A percentile compares a stretch with the other conserved stretches of the same genome.
Evolutionary conservation across 2,888 invertebrate genomes (phyloP).

Genomic region (Eledona agricola): DNA sequence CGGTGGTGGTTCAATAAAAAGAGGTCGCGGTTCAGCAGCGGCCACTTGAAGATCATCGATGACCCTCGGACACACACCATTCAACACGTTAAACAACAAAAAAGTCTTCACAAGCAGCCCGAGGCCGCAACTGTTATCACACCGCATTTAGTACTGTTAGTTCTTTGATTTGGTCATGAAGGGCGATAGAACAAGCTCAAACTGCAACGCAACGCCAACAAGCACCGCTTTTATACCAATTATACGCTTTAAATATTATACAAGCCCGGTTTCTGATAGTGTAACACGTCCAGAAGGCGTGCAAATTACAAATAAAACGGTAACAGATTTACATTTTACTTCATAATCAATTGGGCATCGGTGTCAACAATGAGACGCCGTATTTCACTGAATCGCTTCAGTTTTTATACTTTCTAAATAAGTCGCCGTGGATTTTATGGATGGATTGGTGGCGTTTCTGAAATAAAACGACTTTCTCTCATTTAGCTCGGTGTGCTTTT

Average conservation of each 20-base stretch:
- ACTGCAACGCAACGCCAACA: slow-evolving; percentile 19
- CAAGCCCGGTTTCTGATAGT: slow-evolving; percentile 14
- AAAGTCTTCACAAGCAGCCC: slow-evolving; percentile 29
- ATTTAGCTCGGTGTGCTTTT: slow-evolving; percentile 21
- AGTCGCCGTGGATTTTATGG: slow-evolving; percentile 43
- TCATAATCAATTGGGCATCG: slow-evolving; percentile 47
- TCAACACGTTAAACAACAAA: slow-evolving; percentile 21
- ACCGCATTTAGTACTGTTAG: slow-evolving; percentile 19
- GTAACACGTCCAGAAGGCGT: slow-evolving; percentile 43
- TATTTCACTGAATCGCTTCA: slow-evolving; percentile 32
- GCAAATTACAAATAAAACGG: slow-evolving; percentile 46
- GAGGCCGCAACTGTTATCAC: slow-evolving; percentile 6
- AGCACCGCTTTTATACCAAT: slow-evolving; percentile 22
- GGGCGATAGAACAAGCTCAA: neutral
- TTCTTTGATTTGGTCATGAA: slow-evolving; percentile 16
- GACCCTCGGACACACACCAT: slow-evolving; percentile 18
- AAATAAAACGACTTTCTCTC: slow-evolving; percentile 34
- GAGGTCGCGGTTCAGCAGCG: slow-evolving; percentile 51
- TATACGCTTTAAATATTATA: slow-evolving; percentile 18
- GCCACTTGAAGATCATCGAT: slow-evolving; percentile 43
- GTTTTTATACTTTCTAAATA: slow-evolving; percentile 41
- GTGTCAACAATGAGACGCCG: slow-evolving; percentile 37
- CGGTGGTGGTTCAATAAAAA: slow-evolving; percentile 42
- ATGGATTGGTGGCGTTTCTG: slow-evolving; percentile 37
- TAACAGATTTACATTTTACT: slow-evolving; percentile 42